phyloP scores from a whole-genome alignment of 2,888 invertebrate species.

The Harpalus rufipes region DNA sequence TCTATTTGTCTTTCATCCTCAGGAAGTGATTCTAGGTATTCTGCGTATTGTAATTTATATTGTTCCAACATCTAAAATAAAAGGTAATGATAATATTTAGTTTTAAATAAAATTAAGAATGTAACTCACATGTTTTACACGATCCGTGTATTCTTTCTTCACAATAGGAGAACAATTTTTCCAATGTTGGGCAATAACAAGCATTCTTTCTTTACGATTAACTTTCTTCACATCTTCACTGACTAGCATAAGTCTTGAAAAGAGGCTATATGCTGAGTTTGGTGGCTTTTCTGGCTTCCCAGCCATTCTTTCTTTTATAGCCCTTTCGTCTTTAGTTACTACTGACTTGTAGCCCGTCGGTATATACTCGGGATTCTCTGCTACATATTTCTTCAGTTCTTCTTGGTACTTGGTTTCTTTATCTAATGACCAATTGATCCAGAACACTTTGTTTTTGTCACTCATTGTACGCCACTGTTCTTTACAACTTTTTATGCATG shows the following conservation, averaged over 20 bases:
- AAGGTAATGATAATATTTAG: not conserved
- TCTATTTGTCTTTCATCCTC: constrained; percentile 77
- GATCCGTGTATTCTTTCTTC: constrained; percentile 76
- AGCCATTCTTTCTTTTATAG: constrained; percentile 76
- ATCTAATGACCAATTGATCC: constrained; percentile 78
- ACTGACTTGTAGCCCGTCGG: constrained; percentile 74
- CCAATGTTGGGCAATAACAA: constrained; percentile 78
- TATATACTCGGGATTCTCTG: constrained; percentile 75
- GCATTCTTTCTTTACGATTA: constrained; percentile 77
- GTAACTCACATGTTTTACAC: constrained; percentile 74
- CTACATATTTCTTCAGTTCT: constrained; percentile 73
- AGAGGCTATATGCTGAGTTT: constrained; percentile 78
- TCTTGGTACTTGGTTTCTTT: constrained; percentile 75
- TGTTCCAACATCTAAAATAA: constrained; percentile 75
- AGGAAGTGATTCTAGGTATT: constrained; percentile 77
- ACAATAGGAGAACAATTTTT: constrained; percentile 77
- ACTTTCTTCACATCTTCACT: constrained; percentile 76
- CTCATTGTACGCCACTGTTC: constrained; percentile 77
- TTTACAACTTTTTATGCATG: constrained; percentile 75
- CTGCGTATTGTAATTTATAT: constrained; percentile 78
- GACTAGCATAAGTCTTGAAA: constrained; percentile 77
- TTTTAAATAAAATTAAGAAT: not conserved
- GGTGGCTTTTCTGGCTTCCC: constrained; percentile 81
- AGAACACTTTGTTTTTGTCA: constrained; percentile 78
- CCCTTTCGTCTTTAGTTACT: constrained; percentile 78